Evolutionary conservation across 2,888 invertebrate species (phyloP).

Genomic region (Cecidostiba fungosa): DNA sequence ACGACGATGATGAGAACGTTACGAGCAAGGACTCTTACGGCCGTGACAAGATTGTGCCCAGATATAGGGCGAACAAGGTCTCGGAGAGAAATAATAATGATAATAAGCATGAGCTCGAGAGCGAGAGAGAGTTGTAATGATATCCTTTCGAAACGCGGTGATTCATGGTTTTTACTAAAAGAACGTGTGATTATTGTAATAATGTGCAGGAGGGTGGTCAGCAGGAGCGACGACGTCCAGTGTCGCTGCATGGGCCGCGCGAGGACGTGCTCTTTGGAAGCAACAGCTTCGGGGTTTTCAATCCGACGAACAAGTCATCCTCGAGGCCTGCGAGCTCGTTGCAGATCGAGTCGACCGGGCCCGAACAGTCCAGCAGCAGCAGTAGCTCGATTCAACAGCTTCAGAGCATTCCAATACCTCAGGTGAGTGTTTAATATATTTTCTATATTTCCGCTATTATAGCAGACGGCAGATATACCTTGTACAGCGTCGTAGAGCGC

Average conservation of each 20-base stretch:
- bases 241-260: constrained; percentile 56
- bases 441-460: background rate
- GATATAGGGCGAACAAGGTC: constrained; percentile 24
- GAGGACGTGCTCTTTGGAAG: constrained; percentile 52
- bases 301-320: background rate
- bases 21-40: background rate
- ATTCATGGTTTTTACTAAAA: constrained; percentile 1
- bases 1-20: constrained; percentile 14
- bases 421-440: background rate
- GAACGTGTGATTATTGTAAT: background rate
- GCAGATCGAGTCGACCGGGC: background rate
- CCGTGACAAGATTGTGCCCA: background rate
- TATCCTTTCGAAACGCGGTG: constrained; percentile 30
- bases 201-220: background rate
- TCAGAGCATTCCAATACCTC: constrained; percentile 1
- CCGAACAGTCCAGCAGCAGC: background rate
- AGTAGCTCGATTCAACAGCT: background rate
- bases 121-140: background rate
- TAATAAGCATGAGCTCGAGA: background rate
- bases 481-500: background rate
- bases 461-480: background rate
- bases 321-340: constrained; percentile 23
- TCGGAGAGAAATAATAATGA: background rate
- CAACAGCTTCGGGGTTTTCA: constrained; percentile 7
- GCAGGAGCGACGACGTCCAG: constrained; percentile 39